Base-by-base conservation (phyloP, 2,113 vertebrate species). In the Pterocles gutturalis region DNA sequence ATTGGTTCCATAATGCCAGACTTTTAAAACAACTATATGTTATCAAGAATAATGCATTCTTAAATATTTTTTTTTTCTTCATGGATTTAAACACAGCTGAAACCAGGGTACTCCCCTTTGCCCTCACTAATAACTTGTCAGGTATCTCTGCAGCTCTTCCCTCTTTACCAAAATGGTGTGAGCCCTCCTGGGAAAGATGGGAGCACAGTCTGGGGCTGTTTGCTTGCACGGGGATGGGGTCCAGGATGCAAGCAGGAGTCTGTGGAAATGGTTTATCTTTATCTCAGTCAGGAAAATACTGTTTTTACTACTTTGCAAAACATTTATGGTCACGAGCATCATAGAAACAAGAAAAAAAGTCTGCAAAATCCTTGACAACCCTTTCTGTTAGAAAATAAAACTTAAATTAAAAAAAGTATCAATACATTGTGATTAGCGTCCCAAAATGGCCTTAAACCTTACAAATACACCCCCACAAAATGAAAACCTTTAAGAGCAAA, bases 291-390 rank as follows among this genome's bases (percentile, higher is more conserved):
- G 60, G 28, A 57, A 48, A 62, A 69, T 87, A 4, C 10, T 76
- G 8, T 26, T 64, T 41, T 54, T 46, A 28, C 5, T 49, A 31
- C 36, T 80, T 28, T 10, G 8, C 10, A 41, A 79, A 64, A 60
- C 2, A 0, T 25, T 71, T 17, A 17, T 2, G 9, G 62, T 5
- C 25, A 33, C 0, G 0, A 54, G 13, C 0, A 7, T 26, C 17
- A 43, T 0, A 31, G 21, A 12, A 19, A 58, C 4, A 41, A 51
- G 4, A 9, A 18, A 26, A 38, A 60, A 66, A 28, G 5, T 17
- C 75, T 55, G 10, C 8, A 34, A 83, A 80, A 31, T 15, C 12
- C 36, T 36, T 38, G 36, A 24, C 7, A 73, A 48, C 0, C 0
- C 4, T 18, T 62, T n/a, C 48, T 46, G 29, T 11, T 45, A 20